phyloP scores from a whole-genome alignment of 1,140 invertebrate species.

The Drosophila sp. region DNA sequence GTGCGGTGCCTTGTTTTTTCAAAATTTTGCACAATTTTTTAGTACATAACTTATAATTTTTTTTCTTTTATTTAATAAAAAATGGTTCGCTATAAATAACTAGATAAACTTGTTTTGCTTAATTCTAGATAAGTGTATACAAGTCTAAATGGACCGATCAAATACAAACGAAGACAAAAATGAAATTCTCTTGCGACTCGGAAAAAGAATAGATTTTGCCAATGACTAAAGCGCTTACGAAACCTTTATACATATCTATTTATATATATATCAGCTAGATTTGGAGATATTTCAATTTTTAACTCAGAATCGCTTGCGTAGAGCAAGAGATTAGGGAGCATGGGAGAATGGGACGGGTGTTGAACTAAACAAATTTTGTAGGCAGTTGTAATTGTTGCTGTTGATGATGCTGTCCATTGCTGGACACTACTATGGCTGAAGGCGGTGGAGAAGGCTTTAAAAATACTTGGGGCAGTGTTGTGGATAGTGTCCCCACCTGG shows the following conservation, averaged over 20 bases:
- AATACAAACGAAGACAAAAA: conserved; percentile 8
- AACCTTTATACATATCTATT: conserved; percentile 3
- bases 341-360: conserved; percentile 16
- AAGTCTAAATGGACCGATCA: conserved; percentile 25
- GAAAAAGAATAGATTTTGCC: conserved; percentile 3
- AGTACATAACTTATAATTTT: conserved; percentile 71
- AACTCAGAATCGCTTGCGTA: conserved; percentile 44
- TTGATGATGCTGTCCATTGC: conserved; percentile 32
- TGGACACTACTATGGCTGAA: conserved; percentile 32
- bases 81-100: conserved; percentile 76
- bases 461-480: conserved; percentile 82
- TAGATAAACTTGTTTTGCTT: conserved; percentile 55
- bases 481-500: conserved; percentile 32
- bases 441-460: conserved; percentile 69
- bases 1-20: neutral
- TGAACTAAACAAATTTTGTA: conserved; percentile 63
- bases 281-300: conserved; percentile 14
- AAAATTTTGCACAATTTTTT: conserved; percentile 32
- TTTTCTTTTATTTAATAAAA: conserved; percentile 72
- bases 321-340: conserved; percentile 24
- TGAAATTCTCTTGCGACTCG: neutral
- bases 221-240: conserved; percentile 16
- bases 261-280: conserved; percentile 9
- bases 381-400: conserved; percentile 49
- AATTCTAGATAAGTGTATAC: conserved; percentile 53